These are phyloP conservation scores for Cryptus armator DNA, from an alignment of 2,888 invertebrate species.

Conservation along the genomic window DNA sequence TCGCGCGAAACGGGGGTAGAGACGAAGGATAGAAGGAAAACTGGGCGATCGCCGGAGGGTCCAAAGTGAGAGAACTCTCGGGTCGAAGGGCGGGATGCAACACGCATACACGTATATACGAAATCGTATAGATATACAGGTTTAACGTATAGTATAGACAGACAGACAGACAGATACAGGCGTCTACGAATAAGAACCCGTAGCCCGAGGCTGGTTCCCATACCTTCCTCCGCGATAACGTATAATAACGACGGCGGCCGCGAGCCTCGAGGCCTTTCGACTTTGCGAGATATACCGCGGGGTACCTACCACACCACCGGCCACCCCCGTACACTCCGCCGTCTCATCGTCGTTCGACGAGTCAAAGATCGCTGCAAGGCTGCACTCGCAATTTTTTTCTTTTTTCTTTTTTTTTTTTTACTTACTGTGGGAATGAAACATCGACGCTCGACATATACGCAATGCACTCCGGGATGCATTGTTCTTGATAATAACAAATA, in stretches of 20 bases:
- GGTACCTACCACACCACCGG: constrained; percentile 48
- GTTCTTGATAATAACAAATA: neutral
- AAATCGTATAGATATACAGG: constrained; percentile 3
- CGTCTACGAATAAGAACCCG: constrained; percentile 47
- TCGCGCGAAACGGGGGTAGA: constrained; percentile 26
- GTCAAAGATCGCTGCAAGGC: constrained; percentile 12
- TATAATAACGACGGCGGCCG: constrained; percentile 84
- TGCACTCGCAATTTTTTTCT: neutral
- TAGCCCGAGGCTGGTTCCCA: constrained; percentile 82
- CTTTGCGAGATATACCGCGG: constrained; percentile 75
- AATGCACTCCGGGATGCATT: neutral
- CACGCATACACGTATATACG: constrained; percentile 17
- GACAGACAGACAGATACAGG: neutral
- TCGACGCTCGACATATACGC: neutral
- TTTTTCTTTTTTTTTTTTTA: neutral
- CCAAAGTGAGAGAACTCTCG: constrained; percentile 53
- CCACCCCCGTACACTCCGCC: neutral
- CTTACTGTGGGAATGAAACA: neutral
- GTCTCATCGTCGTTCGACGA: constrained; percentile 19
- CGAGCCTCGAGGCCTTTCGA: constrained; percentile 81
- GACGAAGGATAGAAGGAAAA: constrained; percentile 32
- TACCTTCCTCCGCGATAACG: constrained; percentile 84
- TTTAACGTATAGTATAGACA: constrained; percentile 8
- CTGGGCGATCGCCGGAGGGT: constrained; percentile 37
- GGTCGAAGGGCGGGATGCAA: constrained; percentile 55